phyloP scores from a whole-genome alignment of 1,140 invertebrate species.

The Leucophenga varia region DNA sequence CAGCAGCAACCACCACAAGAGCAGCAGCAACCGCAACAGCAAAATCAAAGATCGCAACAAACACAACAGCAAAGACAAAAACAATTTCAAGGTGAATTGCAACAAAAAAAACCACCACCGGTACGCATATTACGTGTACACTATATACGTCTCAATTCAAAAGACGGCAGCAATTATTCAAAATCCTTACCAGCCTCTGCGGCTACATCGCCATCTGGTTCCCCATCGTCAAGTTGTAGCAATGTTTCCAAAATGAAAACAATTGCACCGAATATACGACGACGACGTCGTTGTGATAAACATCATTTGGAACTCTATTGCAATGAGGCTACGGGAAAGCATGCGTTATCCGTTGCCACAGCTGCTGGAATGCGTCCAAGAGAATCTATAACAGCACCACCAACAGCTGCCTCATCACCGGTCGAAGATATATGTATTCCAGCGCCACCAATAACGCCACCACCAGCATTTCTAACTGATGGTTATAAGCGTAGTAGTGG shows the following conservation, averaged over 20 bases:
- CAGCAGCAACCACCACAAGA: conserved; percentile 20
- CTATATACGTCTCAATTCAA: conserved; percentile 45
- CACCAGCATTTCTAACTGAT: conserved; percentile 65
- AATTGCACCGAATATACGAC: conserved; percentile 64
- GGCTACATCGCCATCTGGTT: conserved; percentile 18
- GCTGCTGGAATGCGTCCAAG: conserved; percentile 20
- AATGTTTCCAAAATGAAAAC: conserved; percentile 63
- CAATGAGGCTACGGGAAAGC: conserved; percentile 40
- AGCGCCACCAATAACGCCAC: conserved; percentile 68
- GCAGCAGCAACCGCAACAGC: conserved; percentile 27
- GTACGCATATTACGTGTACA: conserved; percentile 48
- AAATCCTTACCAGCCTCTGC: conserved; percentile 10
- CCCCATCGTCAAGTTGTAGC: conserved; percentile 5
- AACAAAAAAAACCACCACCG: conserved; percentile 30
- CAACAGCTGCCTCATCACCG: conserved; percentile 55
- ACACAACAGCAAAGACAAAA: conserved; percentile 17
- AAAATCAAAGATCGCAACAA: too few species aligned
- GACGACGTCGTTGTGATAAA: conserved; percentile 64
- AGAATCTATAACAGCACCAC: conserved; percentile 44
- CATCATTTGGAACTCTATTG: conserved; percentile 62
- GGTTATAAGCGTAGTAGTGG: conserved; percentile 60
- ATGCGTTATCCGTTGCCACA: conserved; percentile 15
- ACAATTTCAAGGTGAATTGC: conserved; percentile 11
- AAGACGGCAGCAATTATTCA: conserved; percentile 30
- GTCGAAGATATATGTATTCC: conserved; percentile 60